phyloP scores from a whole-genome alignment of 2,888 invertebrate species.

The Ectropis crepuscularia region DNA sequence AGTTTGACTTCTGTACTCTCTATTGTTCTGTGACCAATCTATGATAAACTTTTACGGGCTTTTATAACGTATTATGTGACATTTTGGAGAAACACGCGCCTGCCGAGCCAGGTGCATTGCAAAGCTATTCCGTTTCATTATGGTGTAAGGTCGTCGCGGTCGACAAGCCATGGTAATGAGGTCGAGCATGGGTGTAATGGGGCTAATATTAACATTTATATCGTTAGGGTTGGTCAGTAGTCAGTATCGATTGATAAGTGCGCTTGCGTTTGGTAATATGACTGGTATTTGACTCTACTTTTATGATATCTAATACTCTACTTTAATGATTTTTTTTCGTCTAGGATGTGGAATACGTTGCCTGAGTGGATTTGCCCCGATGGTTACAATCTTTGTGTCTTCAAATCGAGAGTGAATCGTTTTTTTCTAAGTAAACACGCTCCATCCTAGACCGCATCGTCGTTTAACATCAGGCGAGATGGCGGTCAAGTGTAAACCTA shows the following conservation, averaged over 20 bases:
- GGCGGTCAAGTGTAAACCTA: no score
- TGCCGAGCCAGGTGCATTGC: constrained; percentile 48
- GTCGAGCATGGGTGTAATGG: constrained; percentile 1
- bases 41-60: constrained; percentile 3
- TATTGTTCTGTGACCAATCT: background rate
- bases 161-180: constrained; percentile 29
- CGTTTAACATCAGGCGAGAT: no score
- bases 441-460: no score
- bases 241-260: constrained; percentile 3
- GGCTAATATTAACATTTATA: background rate
- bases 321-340: no score
- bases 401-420: no score
- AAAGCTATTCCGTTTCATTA: constrained; percentile 44
- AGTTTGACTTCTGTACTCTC: no score
- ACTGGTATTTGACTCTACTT: no score
- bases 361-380: no score
- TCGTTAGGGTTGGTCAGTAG: constrained; percentile 18
- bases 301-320: no score
- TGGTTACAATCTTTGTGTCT: no score
- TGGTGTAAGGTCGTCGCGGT: constrained; percentile 39
- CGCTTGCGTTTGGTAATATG: background rate
- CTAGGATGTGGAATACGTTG: no score
- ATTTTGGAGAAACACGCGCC: constrained; percentile 43
- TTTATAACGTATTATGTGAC: constrained; percentile 44
- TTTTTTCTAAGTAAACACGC: no score